phyloP scores from a whole-genome alignment of 2,797 vertebrate species.

The Amblyopsis hoosieri region DNA sequence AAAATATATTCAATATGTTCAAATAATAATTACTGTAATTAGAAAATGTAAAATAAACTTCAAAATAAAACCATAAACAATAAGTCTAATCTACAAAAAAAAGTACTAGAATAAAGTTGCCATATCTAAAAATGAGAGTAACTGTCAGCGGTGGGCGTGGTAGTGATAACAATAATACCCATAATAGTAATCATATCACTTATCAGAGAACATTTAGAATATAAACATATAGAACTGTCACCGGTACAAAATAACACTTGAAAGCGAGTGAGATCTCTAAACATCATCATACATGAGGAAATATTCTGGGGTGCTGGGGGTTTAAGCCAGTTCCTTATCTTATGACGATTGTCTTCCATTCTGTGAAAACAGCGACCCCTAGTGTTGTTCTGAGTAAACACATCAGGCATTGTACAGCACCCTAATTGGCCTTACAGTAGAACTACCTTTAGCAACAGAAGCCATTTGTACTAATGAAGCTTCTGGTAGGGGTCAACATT shows the following conservation, averaged over 20 bases:
- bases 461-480: slow-evolving; percentile 19
- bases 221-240: slow-evolving; percentile 87
- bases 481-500: slow-evolving; percentile 12
- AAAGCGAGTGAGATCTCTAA: slow-evolving; percentile 84
- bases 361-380: slow-evolving; percentile 65
- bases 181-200: slow-evolving; percentile 59
- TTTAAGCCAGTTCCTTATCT: slow-evolving; percentile 49
- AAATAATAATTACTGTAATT: slow-evolving; percentile 57
- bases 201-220: slow-evolving; percentile 67
- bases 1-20: slow-evolving; percentile 79
- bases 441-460: background rate
- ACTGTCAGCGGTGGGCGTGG: slow-evolving; percentile 62
- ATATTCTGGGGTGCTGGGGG: slow-evolving; percentile 34
- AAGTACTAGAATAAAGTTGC: slow-evolving; percentile 64
- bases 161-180: slow-evolving; percentile 66
- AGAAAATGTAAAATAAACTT: slow-evolving; percentile 74
- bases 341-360: slow-evolving; percentile 85
- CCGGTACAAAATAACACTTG: slow-evolving; percentile 91
- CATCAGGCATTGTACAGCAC: slow-evolving; percentile 35
- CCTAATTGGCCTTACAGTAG: slow-evolving; percentile 11
- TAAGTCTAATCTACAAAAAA: slow-evolving; percentile 75
- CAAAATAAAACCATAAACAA: slow-evolving; percentile 76
- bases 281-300: slow-evolving; percentile 82
- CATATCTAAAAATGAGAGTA: slow-evolving; percentile 71
- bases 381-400: slow-evolving; percentile 43